Evolutionary conservation across 2,797 vertebrate genomes (phyloP).

Genomic region (Falco cherrug): DNA sequence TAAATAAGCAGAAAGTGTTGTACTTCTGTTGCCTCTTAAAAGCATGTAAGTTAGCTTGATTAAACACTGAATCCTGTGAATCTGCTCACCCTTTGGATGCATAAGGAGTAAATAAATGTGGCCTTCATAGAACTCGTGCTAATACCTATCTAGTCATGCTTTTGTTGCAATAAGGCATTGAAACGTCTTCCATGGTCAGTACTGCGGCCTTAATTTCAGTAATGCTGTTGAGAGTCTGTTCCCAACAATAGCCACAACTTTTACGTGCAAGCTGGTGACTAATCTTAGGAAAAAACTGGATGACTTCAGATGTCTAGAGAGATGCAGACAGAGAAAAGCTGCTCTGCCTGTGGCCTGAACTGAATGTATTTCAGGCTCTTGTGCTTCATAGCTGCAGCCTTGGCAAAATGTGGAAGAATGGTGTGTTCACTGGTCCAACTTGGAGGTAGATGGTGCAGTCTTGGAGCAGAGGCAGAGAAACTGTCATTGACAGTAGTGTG

Average conservation of each 20-base stretch:
- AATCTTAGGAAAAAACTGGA: background rate
- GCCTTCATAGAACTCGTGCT: background rate
- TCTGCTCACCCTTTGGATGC: background rate
- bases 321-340: background rate
- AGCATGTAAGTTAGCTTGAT: background rate
- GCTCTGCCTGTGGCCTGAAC: background rate
- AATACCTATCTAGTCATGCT: background rate
- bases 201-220: background rate
- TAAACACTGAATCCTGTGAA: background rate
- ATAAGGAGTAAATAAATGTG: background rate
- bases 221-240: background rate
- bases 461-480: background rate
- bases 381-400: background rate
- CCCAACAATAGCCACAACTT: background rate
- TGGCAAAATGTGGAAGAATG: background rate
- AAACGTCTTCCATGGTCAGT: background rate
- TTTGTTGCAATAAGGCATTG: background rate
- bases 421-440: fast-evolving
- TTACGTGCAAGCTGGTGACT: background rate
- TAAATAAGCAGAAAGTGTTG: background rate
- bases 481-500: background rate
- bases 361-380: background rate
- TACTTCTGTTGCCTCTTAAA: background rate
- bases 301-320: background rate
- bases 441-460: background rate